These are phyloP conservation scores for Chymomyza caudatula DNA, from an alignment of 2,888 invertebrate species.

Conservation along the genomic window DNA sequence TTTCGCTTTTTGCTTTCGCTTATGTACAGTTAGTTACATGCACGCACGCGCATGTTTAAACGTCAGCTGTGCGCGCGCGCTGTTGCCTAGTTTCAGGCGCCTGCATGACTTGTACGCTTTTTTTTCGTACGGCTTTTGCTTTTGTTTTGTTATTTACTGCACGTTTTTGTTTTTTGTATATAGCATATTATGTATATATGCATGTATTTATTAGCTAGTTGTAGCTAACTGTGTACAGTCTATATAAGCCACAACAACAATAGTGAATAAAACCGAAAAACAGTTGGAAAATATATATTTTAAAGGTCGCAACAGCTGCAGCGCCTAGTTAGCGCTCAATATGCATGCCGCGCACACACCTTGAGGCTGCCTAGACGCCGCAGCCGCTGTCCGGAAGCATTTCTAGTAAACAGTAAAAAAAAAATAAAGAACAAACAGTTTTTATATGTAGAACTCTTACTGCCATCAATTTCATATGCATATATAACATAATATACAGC, in stretches of 20 bases:
- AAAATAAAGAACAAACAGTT: background rate
- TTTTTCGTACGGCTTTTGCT: background rate
- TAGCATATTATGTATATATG: background rate
- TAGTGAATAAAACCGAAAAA: background rate
- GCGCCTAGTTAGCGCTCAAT: background rate
- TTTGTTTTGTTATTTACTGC: background rate
- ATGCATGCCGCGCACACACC: background rate
- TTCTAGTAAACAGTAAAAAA: background rate
- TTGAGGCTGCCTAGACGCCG: background rate
- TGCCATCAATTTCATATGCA: background rate
- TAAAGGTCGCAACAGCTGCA: background rate
- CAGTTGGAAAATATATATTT: conserved; percentile 30
- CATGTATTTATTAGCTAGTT: conserved; percentile 6
- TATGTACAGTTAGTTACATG: background rate
- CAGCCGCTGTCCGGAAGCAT: background rate
- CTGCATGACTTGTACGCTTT: background rate
- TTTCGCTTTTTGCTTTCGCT: conserved; percentile 23
- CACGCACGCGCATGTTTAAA: background rate
- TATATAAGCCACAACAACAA: conserved; percentile 4
- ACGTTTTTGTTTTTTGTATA: conserved; percentile 11
- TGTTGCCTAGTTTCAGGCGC: conserved; percentile 29
- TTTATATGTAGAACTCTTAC: background rate
- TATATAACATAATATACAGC: background rate
- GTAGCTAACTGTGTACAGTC: conserved; percentile 21
- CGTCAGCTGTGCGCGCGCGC: conserved; percentile 7